Conservation (phyloP, 2,888 invertebrate species). For the Gymnocheta viridis region DNA sequence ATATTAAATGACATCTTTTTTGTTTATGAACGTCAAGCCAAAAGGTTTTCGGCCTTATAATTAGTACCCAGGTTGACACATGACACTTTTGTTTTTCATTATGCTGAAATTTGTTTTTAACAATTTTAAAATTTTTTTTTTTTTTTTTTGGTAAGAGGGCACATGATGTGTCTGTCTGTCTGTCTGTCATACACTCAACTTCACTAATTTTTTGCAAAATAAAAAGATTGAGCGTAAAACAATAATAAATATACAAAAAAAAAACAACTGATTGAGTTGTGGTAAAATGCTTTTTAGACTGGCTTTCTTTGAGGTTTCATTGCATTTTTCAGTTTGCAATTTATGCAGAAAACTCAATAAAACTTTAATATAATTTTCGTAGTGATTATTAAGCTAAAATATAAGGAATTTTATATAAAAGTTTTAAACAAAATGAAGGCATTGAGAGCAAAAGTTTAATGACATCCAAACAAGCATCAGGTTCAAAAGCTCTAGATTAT, state of each 20-base stretch:
- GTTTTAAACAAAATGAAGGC: not conserved
- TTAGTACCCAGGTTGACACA: constrained; percentile 61
- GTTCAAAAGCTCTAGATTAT: no score
- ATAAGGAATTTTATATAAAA: constrained; percentile 20
- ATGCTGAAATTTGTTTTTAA: constrained; percentile 52
- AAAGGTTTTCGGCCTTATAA: constrained; percentile 62
- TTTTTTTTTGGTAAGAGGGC: constrained; percentile 20
- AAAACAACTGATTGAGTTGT: constrained; percentile 30
- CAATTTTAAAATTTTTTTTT: constrained; percentile 5
- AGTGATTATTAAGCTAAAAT: constrained; percentile 31
- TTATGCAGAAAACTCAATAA: constrained; percentile 27
- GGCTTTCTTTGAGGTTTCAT: not conserved
- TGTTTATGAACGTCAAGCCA: not conserved
- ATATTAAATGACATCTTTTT: constrained; percentile 18
- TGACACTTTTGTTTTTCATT: constrained; percentile 66
- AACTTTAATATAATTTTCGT: constrained; percentile 17
- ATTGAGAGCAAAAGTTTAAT: constrained; percentile 49
- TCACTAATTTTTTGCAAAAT: not conserved
- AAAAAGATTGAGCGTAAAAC: not conserved
- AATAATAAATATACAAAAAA: not conserved
- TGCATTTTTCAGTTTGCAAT: constrained; percentile 9
- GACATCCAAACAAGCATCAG: not conserved
- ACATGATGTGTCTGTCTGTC: not conserved
- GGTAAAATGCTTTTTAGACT: constrained; percentile 26
- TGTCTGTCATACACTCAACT: not conserved